Base-by-base conservation (phyloP, 2,797 vertebrate species). In the Crossoptilon crossoptilon region DNA sequence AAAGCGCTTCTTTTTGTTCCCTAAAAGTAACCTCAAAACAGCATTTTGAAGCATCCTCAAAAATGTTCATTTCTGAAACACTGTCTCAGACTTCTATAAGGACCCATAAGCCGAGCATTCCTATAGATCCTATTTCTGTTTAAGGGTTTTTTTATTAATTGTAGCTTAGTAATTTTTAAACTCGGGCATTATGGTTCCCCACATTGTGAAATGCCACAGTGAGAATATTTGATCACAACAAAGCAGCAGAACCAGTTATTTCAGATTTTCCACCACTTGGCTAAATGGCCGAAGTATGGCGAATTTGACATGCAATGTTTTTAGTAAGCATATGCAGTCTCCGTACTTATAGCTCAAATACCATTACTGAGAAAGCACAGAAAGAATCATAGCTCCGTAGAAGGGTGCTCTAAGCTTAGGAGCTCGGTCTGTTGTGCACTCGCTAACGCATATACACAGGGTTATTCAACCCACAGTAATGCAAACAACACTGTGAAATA, bases 361-460 rank as follows among this genome's bases (percentile, higher is more conserved):
- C 23, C n/a, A 37, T 33, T 21, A 41, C 33, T 41, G 24, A 86
- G 46, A 60, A 91, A 66, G 11, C 31, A 64, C 6, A 16, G 43
- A 13, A 74, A 11, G 31, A 69, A 74, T 10, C 11, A 33, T 14
- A 46, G 17, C 15, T 81, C 29, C 67, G 21, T 11, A 60, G 33
- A 59, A 64, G 33, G 15, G 17, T 35, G 21, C 33, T 66, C 39
- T 37, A 31, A 62, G 15, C n/a, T 31, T 14, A 37, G 18, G 17
- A 87, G 18, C 12, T 46, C 48, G 29, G 10, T 66, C 26, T 60
- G 21, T 60, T 14, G 10, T 29, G 26, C 31, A 56, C 21, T 37
- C 60, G 15, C 22, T n/a, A 55, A 22, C 0, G 0, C 7, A 13
- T 56, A 43, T 37, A 37, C 63, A 63, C 10, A 18, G 22, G 10